phyloP scores from a whole-genome alignment of 2,888 invertebrate genomes.

The Scotopteryx bipunctaria region DNA sequence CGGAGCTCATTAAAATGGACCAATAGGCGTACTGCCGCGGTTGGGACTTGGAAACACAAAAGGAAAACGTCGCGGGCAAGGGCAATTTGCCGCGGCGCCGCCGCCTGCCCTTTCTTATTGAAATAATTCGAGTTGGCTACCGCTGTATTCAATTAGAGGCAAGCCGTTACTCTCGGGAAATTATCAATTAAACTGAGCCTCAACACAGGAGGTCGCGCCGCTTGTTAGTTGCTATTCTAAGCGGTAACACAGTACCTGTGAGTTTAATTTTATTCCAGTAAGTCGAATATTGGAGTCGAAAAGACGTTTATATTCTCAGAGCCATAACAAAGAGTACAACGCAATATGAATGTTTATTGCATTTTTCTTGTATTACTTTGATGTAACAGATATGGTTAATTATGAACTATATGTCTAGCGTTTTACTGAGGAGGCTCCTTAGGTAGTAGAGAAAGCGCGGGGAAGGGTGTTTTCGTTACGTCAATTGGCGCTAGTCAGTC shows the following conservation, averaged over 20 bases:
- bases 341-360: slow-evolving; percentile 2
- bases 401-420: no score
- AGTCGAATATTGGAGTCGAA: no score
- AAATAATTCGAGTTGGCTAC: slow-evolving; percentile 66
- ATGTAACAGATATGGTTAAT: slow-evolving; percentile 1
- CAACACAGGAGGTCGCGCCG: slow-evolving; percentile 40
- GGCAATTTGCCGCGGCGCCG: slow-evolving; percentile 76
- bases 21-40: slow-evolving; percentile 61
- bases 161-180: slow-evolving; percentile 57
- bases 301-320: no score
- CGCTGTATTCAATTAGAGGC: slow-evolving; percentile 66
- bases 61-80: slow-evolving; percentile 59
- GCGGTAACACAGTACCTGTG: slow-evolving; percentile 21
- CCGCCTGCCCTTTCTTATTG: slow-evolving; percentile 69
- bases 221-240: slow-evolving; percentile 45
- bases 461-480: no score
- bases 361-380: no score
- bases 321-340: no score
- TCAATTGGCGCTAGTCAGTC: no score
- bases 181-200: slow-evolving; percentile 58
- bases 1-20: slow-evolving; percentile 76
- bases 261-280: neutral
- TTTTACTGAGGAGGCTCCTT: no score
- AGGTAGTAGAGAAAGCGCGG: no score
- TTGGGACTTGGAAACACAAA: slow-evolving; percentile 51